Conservation (phyloP, 2,113 vertebrate genomes). For the Megaptera novaeangliae region DNA sequence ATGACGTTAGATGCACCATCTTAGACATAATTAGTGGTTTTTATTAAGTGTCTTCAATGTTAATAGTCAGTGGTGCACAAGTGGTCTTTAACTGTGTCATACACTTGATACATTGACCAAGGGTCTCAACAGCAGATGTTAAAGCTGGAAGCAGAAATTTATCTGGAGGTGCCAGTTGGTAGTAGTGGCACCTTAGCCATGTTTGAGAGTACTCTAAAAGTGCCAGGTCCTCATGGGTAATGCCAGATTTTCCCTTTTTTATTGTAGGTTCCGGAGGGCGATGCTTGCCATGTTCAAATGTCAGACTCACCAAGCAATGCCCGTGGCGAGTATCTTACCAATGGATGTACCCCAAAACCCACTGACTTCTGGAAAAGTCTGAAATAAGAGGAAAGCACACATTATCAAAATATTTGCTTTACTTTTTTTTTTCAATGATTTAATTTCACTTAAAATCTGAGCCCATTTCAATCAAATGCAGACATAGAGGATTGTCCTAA, state of each 20-base stretch:
- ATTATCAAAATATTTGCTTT: neutral
- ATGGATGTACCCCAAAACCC: slow-evolving; percentile 83
- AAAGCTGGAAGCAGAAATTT: neutral
- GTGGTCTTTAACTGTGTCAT: neutral
- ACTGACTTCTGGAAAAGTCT: slow-evolving; percentile 44
- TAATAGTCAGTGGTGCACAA: neutral
- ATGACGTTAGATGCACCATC: neutral
- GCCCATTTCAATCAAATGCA: neutral
- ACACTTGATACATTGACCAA: neutral
- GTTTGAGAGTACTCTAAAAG: neutral
- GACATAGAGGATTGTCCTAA: neutral
- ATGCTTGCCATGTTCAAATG: slow-evolving; percentile 92
- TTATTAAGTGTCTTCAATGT: neutral
- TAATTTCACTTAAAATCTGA: neutral
- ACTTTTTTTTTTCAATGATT: neutral
- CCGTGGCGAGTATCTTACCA: slow-evolving; percentile 86
- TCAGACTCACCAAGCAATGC: slow-evolving; percentile 87
- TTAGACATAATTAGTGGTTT: neutral
- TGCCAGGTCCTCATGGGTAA: neutral
- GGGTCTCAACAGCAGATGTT: neutral
- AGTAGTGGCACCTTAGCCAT: neutral
- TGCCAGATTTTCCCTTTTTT: neutral
- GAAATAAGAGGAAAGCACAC: neutral
- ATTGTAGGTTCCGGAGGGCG: slow-evolving; percentile 91
- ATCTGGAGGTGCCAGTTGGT: neutral